Conservation (phyloP, 1,140 invertebrate species). For the Drosophila orena region DNA sequence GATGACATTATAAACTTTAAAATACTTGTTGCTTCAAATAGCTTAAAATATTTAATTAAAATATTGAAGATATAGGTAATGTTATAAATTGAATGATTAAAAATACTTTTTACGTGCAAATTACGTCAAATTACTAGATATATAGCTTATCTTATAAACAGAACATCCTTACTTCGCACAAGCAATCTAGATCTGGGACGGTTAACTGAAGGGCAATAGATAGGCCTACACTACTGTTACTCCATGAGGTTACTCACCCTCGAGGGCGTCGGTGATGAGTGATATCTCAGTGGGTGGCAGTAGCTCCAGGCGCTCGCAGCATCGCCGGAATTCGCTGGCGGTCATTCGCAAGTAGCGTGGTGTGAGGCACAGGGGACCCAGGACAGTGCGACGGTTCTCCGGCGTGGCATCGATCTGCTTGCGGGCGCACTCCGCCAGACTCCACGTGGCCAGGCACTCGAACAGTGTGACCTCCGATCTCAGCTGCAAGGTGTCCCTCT, state of each 20-base stretch:
- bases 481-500: conserved; percentile 75
- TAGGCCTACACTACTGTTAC: neutral
- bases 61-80: too few species aligned
- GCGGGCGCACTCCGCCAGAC: conserved; percentile 73
- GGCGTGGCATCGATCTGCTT: conserved; percentile 72
- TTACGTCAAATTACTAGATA: too few species aligned
- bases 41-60: too few species aligned
- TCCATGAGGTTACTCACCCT: conserved; percentile 54
- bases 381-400: conserved; percentile 78
- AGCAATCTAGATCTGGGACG: neutral
- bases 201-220: neutral
- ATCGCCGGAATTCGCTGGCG: conserved; percentile 67
- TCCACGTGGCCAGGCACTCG: conserved; percentile 80
- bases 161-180: neutral
- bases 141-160: neutral
- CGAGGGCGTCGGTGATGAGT: conserved; percentile 70
- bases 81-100: too few species aligned
- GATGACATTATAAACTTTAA: too few species aligned
- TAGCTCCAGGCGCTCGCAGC: conserved; percentile 76
- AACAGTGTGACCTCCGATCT: conserved; percentile 76
- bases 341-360: conserved; percentile 81
- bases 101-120: too few species aligned
- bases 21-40: too few species aligned
- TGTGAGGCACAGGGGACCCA: conserved; percentile 78
- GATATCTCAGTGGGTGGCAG: conserved; percentile 70